phyloP scores from a whole-genome alignment of 2,888 invertebrate species.

The Macrostomum cliftonense region DNA sequence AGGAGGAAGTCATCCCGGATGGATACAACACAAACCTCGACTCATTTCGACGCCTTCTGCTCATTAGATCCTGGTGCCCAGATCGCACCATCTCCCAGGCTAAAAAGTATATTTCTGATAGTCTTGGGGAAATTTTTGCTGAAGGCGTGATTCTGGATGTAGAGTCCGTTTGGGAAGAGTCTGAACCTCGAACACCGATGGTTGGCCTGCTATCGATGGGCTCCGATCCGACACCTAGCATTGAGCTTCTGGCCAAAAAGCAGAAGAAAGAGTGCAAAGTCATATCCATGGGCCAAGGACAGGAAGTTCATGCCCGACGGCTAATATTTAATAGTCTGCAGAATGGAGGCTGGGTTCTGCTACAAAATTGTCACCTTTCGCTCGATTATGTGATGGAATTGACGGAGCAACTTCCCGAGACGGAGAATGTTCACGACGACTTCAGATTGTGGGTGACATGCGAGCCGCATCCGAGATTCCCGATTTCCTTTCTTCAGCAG shows the following conservation, averaged over 20 bases:
- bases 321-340: slow-evolving; percentile 46
- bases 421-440: slow-evolving; percentile 28
- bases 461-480: slow-evolving; percentile 35
- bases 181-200: slow-evolving; percentile 52
- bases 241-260: slow-evolving; percentile 46
- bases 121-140: slow-evolving; percentile 54
- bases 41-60: slow-evolving; percentile 54
- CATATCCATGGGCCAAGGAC: slow-evolving; percentile 39
- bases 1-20: slow-evolving; percentile 60
- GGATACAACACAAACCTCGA: slow-evolving; percentile 56
- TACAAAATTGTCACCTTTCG: slow-evolving; percentile 37
- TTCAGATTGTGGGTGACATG: slow-evolving; percentile 38
- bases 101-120: slow-evolving; percentile 57
- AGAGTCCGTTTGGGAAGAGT: slow-evolving; percentile 54
- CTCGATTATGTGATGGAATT: slow-evolving; percentile 25
- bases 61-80: slow-evolving; percentile 65
- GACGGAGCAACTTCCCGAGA: too few species aligned
- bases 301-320: slow-evolving; percentile 41
- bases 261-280: slow-evolving; percentile 25
- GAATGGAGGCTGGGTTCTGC: slow-evolving; percentile 34
- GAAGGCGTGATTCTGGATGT: slow-evolving; percentile 61
- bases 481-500: slow-evolving; percentile 47
- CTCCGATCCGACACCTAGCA: slow-evolving; percentile 66
- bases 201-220: slow-evolving; percentile 69
- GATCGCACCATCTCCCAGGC: slow-evolving; percentile 69